phyloP scores from a whole-genome alignment of 92 coral and sea anemone species.

The Epizoanthus rinbou region DNA sequence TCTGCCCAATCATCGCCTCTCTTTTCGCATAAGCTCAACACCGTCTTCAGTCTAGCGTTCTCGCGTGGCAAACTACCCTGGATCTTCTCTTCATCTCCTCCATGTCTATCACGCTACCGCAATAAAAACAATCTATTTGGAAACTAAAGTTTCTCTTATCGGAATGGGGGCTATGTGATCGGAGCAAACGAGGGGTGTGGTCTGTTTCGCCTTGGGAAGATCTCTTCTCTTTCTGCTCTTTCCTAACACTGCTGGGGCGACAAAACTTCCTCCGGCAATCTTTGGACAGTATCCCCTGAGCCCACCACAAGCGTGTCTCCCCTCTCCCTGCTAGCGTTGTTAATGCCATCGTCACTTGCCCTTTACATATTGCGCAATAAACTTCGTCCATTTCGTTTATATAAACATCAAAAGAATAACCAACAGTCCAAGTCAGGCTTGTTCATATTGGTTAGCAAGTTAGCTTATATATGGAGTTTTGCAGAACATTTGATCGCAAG shows the following conservation, averaged over 20 bases:
- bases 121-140: no score
- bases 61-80: no score
- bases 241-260: constrained; percentile 11
- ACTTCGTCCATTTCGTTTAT: constrained; percentile 2
- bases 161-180: constrained; percentile 7
- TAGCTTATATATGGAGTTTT: constrained; percentile 17
- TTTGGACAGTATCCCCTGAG: constrained; percentile 14
- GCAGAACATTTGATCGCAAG: background rate
- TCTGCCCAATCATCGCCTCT: no score
- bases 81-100: constrained; percentile 22
- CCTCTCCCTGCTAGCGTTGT: constrained; percentile 13
- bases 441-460: background rate
- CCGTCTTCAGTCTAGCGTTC: no score
- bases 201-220: constrained; percentile 17
- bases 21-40: no score
- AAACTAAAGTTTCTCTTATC: background rate
- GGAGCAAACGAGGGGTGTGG: constrained; percentile 6
- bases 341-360: background rate
- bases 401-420: constrained; percentile 6
- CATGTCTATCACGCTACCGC: constrained; percentile 23
- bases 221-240: constrained; percentile 15
- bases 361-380: constrained; percentile 9
- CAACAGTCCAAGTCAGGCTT: background rate
- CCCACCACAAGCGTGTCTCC: background rate
- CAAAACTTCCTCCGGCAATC: constrained; percentile 7